Evolutionary conservation across 2,797 vertebrate species (phyloP), one percentile per base, ranked within the genome.

Genomic region (Pangasius mekongensis): DNA sequence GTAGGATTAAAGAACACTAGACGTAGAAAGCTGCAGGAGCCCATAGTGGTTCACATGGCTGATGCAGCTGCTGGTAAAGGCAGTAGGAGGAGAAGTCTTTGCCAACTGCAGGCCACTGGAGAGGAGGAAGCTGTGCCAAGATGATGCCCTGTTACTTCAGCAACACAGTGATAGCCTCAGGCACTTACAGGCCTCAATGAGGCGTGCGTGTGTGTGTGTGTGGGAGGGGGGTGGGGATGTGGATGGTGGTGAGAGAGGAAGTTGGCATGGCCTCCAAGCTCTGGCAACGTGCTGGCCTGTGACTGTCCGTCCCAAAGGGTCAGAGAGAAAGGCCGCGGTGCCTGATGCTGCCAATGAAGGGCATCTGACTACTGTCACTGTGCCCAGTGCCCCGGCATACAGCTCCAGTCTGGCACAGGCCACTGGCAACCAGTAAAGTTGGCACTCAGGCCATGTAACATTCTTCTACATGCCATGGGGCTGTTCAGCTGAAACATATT

Each of bases 391-490:
- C 94, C 86, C 81, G 92, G 89, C 92, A 90, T 90, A 87, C 56
- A 74, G 87, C 83, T 69, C 90, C 92, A 89, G 87, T 67, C 93
- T 96, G 96, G 95, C 95, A 96, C 91, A 86, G 87, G 91, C 82
- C 89, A 91, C 71, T 88, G 60, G 94, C 95, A 95, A 95, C 93
- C 93, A 93, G 92, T 92, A 89, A 93, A 94, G 91, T 94, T 96
- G 95, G 95, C 95, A 96, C 94, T 60, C 91, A 90, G 62, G 91
- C 87, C 89, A 90, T 89, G 87, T 89, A 91, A 91, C 95, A 95
- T 96, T 96, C 95, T 95, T 95, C 94, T 92, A 95, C 95, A 96
- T 95, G 93, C 92, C 93, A 93, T 86, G 91, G 92, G 93, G 92
- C 92, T 94, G 94, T 94, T 95, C 94, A 94, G 93, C 93, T 90